Evolutionary conservation across 2,113 vertebrate genomes (phyloP).

Genomic region (Numida meleagris): DNA sequence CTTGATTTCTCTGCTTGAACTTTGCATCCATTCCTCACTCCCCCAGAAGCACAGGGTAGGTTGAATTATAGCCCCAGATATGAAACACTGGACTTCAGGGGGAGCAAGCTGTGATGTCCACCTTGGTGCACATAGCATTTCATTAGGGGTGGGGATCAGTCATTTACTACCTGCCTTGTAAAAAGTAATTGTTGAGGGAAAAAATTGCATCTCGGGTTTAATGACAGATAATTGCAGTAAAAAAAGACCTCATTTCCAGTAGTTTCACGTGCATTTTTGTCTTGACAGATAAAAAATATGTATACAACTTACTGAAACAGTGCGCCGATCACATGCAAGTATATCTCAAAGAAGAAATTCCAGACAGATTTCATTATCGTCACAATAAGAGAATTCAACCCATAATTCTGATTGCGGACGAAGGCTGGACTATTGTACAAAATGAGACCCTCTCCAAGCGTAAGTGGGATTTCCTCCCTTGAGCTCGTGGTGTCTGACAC

Average conservation of each 20-base stretch:
- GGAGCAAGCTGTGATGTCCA: not conserved
- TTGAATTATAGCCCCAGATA: not conserved
- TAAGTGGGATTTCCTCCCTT: constrained; percentile 63
- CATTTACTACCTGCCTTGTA: not conserved
- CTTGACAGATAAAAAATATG: constrained; percentile 70
- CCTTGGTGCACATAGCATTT: fast-evolving
- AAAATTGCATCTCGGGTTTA: not conserved
- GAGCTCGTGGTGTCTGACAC: not conserved
- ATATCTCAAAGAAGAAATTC: constrained; percentile 88
- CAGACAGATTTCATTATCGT: constrained; percentile 88
- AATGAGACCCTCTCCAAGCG: constrained; percentile 75
- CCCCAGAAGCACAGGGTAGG: not conserved
- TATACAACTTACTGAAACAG: constrained; percentile 79
- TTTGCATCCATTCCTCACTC: not conserved
- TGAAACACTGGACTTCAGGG: not conserved
- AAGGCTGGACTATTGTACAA: constrained; percentile 93
- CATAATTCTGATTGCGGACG: constrained; percentile 91
- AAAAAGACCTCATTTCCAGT: not conserved
- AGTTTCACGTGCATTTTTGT: not conserved
- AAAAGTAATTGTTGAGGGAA: not conserved
- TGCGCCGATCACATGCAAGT: constrained; percentile 86
- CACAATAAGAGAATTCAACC: constrained; percentile 86
- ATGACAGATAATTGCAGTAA: not conserved
- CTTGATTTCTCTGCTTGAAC: not conserved
- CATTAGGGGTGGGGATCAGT: not conserved